Conservation (phyloP, 2,113 vertebrate species). For the Hippocampus mohnikei region DNA sequence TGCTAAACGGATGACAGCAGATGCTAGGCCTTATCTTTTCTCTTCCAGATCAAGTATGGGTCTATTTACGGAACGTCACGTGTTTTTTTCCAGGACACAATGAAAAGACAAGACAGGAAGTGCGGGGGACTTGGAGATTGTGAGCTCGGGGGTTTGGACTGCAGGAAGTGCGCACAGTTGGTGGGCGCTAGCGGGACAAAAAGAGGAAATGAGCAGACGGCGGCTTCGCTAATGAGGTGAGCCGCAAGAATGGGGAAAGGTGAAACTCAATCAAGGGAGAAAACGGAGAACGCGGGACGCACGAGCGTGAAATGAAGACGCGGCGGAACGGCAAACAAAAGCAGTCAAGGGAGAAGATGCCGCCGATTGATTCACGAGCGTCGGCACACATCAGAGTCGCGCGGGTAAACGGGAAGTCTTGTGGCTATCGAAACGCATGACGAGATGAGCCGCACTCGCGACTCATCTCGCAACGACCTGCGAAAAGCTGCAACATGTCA, state of each 20-base stretch:
- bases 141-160: background rate
- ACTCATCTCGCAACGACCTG: background rate
- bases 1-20: background rate
- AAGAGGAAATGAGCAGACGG: conserved; percentile 52
- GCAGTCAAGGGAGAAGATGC: conserved; percentile 4
- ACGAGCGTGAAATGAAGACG: conserved; percentile 46
- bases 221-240: conserved; percentile 69
- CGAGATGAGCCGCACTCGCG: background rate
- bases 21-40: background rate
- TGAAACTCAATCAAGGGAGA: conserved; percentile 71
- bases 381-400: background rate
- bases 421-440: background rate
- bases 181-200: conserved; percentile 9
- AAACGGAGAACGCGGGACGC: conserved; percentile 25
- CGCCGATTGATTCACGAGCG: background rate
- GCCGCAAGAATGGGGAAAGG: conserved; percentile 67
- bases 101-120: conserved; percentile 48
- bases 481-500: background rate
- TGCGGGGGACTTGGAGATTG: background rate
- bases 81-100: conserved; percentile 26
- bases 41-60: background rate
- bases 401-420: background rate
- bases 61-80: conserved; percentile 58
- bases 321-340: conserved; percentile 41
- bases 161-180: conserved; percentile 19